Percentiles rank a stretch among this genome's conserved stretches.
phyloP scores from a whole-genome alignment of 2,113 vertebrate species.

The Danionella cerebrum region DNA sequence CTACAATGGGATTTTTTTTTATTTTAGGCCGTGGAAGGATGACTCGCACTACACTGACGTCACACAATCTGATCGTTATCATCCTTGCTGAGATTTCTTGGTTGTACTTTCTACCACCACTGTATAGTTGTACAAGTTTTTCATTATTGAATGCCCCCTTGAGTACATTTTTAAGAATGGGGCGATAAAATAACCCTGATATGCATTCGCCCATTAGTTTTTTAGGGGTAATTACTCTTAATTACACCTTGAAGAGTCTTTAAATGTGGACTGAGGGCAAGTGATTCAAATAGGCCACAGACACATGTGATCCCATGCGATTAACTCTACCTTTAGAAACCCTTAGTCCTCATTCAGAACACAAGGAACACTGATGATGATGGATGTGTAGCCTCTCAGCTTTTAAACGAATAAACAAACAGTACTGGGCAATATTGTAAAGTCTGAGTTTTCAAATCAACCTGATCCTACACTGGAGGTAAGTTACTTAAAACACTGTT shows the following conservation, averaged over 20 bases:
- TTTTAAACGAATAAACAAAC: too few relatives aligned
- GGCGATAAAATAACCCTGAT: too few relatives aligned
- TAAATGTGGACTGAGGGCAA: conserved; percentile 25
- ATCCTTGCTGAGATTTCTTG: not conserved
- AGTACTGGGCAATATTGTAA: too few relatives aligned
- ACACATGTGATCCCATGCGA: conserved; percentile 3
- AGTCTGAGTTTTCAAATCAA: not conserved
- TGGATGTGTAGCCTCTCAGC: not conserved
- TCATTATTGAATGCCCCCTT: too few relatives aligned
- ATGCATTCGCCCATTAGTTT: too few relatives aligned
- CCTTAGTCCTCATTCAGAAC: not conserved
- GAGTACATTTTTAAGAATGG: too few relatives aligned
- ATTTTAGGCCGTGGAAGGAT: not conserved
- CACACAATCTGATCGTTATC: not conserved
- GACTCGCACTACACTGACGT: conserved; percentile 7
- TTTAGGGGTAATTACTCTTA: not conserved
- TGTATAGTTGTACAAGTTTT: too few relatives aligned
- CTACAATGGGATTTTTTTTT: not conserved
- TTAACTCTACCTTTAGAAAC: conserved; percentile 5
- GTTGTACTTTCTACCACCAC: too few relatives aligned
- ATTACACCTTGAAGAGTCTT: not conserved
- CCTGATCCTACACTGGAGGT: not conserved
- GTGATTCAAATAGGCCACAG: conserved; percentile 61
- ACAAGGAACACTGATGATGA: not conserved
- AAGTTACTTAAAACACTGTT: too few relatives aligned